Evolutionary conservation across 1,140 invertebrate genomes (phyloP), one percentile per base, ranked within the genome.

Genomic region (Drosophila rhopaloa): DNA sequence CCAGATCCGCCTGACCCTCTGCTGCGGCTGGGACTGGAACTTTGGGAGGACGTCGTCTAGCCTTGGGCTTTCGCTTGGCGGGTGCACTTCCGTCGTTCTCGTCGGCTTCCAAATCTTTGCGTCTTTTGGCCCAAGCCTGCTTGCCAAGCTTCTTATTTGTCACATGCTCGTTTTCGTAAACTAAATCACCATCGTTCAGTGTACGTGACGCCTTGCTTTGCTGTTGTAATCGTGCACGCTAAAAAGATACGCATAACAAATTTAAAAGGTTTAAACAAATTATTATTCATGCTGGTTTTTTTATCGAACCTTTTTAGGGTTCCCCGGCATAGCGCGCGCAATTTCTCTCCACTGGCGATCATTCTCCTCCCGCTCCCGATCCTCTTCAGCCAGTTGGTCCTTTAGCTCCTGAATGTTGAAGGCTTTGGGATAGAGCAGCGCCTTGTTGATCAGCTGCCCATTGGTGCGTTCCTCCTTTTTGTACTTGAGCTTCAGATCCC

Each of bases 401-500:
- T 93, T 93, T 0, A 94, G 81, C 57, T 93, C 93, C 24, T 91
- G 83, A 54, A 93, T 92, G 63, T 93, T 91, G 65, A 93, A 94
- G 5, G 81, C 82, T 14, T 93, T 92, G 0, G 93, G 93, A 59
- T 93, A 83, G 41, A 92, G 91, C 9, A 94, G 46, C 2, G 93
- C 93, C 70, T 92, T 92, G 63, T 93, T 93, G 4, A 94, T 90
- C 6, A 94, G 60, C 54, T 71, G 63, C 1, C 78, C 71, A 81
- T 94, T 93, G 44, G 59, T 86, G 46, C 88, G 91, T 71, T 94
- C 93, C 72, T 94, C 93, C 46, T 93, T 93, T 54, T 94, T 94
- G 65, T 93, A 94, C 75, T 92, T 92, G 10, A 96, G 93, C 92
- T 98, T 98, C 0, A 98, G 92, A 86, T 98, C 97, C 44, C 95